Conservation (phyloP, 2,888 invertebrate species). For the Selenia dentaria region DNA sequence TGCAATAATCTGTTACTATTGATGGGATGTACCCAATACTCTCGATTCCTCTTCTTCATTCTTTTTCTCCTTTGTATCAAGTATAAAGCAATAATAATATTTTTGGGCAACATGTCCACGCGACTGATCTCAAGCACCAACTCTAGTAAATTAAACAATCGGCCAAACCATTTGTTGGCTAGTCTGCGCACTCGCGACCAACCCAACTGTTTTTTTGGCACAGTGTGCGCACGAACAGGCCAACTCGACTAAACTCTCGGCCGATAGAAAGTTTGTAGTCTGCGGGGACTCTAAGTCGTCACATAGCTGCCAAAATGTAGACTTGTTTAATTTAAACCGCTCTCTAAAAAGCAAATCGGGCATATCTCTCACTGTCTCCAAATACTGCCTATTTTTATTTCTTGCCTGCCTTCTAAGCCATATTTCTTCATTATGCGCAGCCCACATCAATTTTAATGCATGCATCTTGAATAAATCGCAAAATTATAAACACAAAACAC, state of each 20-base stretch:
- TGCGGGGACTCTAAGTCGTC: neutral
- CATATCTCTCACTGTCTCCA: too few relatives aligned
- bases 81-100: neutral
- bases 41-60: neutral
- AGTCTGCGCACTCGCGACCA: neutral
- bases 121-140: too few relatives aligned
- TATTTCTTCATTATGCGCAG: too few relatives aligned
- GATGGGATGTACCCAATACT: conserved; percentile 2
- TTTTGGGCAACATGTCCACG: too few relatives aligned
- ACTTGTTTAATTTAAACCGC: too few relatives aligned
- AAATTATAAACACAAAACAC: too few relatives aligned
- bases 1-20: neutral
- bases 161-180: neutral
- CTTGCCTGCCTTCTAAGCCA: too few relatives aligned
- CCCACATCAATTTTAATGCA: too few relatives aligned
- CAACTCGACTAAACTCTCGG: neutral
- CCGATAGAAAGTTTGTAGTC: neutral
- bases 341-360: too few relatives aligned
- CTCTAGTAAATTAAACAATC: neutral
- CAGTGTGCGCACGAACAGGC: neutral
- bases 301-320: too few relatives aligned
- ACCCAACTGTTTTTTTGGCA: neutral
- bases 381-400: too few relatives aligned
- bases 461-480: too few relatives aligned
- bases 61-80: conserved; percentile 4